Conservation (phyloP, 2,113 vertebrate species). For the Sialia sialis region DNA sequence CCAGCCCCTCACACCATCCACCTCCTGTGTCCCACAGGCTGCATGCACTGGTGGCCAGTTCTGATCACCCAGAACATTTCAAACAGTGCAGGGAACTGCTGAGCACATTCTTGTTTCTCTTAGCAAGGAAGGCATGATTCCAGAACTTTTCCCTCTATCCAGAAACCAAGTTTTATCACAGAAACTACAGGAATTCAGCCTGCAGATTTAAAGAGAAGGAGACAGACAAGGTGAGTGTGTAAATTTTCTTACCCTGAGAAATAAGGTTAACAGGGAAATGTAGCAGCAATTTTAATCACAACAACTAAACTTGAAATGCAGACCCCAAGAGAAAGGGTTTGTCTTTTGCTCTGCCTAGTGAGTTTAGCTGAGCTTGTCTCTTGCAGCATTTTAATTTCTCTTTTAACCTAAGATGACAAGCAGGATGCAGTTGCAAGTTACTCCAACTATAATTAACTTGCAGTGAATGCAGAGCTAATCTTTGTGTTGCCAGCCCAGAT, state of each 20-base stretch:
- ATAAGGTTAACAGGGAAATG: neutral
- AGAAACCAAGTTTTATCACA: neutral
- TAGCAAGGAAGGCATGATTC: neutral
- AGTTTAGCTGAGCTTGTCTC: neutral
- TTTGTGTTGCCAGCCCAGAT: neutral
- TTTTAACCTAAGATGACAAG: neutral
- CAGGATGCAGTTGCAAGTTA: neutral
- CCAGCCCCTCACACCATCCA: neutral
- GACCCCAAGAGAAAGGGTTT: neutral
- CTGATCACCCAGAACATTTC: neutral
- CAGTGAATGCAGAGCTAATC: neutral
- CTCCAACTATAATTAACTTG: neutral
- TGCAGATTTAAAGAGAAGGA: neutral
- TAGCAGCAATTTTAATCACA: neutral
- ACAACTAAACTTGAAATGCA: neutral
- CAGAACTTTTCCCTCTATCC: neutral
- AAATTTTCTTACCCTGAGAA: neutral
- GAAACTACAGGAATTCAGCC: neutral
- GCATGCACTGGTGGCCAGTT: neutral
- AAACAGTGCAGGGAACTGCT: neutral
- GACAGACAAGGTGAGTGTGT: neutral
- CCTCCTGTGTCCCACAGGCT: neutral
- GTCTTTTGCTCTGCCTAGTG: neutral
- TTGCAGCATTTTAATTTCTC: neutral
- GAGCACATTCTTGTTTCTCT: neutral